These are phyloP conservation scores for Pantherophis vulpinus DNA, from an alignment of 2,797 vertebrate genomes.

Conservation along the genomic window DNA sequence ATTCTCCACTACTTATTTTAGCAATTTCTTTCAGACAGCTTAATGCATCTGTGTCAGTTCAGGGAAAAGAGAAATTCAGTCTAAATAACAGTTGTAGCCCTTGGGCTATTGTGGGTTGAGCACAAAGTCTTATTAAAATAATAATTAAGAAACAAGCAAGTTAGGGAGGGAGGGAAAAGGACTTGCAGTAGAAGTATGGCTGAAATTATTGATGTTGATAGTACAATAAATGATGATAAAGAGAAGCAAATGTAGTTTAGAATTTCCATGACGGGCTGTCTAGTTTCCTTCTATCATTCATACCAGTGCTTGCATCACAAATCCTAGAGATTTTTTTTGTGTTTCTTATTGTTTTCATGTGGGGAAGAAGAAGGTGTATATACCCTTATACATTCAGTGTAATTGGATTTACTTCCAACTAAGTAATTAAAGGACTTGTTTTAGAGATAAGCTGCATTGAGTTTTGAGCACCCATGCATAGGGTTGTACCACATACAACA, in stretches of 20 bases:
- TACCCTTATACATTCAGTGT: neutral
- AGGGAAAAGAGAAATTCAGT: slow-evolving; percentile 62
- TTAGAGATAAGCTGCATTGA: neutral
- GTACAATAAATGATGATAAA: slow-evolving; percentile 19
- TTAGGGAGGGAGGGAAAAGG: slow-evolving; percentile 20
- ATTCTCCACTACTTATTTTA: slow-evolving; percentile 29
- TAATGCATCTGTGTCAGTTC: slow-evolving; percentile 54
- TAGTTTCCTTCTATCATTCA: fast-evolving
- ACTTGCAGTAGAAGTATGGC: neutral
- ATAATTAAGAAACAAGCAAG: slow-evolving; percentile 55
- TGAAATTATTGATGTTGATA: slow-evolving; percentile 24
- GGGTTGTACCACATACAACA: neutral
- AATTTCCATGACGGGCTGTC: neutral
- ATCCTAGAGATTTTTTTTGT: neutral
- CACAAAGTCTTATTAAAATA: slow-evolving; percentile 56
- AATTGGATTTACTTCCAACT: neutral
- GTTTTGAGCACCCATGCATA: neutral
- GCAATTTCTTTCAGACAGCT: slow-evolving; percentile 62
- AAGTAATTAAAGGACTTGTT: neutral
- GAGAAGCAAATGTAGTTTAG: neutral
- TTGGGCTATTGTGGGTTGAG: slow-evolving; percentile 53
- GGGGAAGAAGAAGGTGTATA: neutral
- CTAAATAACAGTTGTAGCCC: slow-evolving; percentile 65
- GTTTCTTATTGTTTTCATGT: neutral
- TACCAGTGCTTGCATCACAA: fast-evolving